Percentiles rank a stretch among this genome's conserved stretches.
phyloP scores from a whole-genome alignment of 1,140 invertebrate species.

The Aporrectodea caliginosa region DNA sequence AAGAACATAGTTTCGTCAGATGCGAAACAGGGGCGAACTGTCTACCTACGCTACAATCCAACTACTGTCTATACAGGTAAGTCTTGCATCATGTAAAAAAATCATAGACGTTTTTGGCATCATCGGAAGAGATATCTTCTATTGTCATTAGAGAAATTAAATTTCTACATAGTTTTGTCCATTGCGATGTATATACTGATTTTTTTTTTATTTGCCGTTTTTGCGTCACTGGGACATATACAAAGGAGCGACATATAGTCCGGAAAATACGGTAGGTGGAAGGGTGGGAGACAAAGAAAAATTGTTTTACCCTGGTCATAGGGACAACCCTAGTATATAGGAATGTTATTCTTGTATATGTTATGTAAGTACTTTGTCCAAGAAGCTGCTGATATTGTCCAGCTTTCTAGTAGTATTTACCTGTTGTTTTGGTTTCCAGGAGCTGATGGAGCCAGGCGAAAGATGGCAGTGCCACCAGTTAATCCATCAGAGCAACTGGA shows the following conservation, averaged over 20 bases:
- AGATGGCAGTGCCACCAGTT: neutral
- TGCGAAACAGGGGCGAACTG: conserved; percentile 1
- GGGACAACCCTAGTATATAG: too few species aligned
- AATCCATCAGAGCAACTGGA: conserved; percentile 14
- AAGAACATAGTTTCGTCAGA: conserved; percentile 5
- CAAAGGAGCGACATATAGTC: too few species aligned
- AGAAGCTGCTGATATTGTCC: too few species aligned
- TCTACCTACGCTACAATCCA: conserved; percentile 13
- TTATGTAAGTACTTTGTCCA: too few species aligned
- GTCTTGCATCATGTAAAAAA: neutral
- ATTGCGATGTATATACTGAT: too few species aligned
- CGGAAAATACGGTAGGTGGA: too few species aligned
- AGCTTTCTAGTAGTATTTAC: neutral
- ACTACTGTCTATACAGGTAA: neutral
- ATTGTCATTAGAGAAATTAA: neutral
- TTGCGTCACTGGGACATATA: too few species aligned
- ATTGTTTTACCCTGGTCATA: too few species aligned
- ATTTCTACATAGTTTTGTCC: too few species aligned
- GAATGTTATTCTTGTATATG: too few species aligned
- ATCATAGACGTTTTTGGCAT: neutral
- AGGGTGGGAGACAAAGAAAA: too few species aligned
- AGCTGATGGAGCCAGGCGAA: neutral
- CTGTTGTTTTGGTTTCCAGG: neutral
- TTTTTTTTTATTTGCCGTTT: neutral
- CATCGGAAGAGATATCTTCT: neutral